A percentile compares a stretch with the other conserved stretches of the same genome.
phyloP scores from a whole-genome alignment of 2,113 vertebrate genomes.

The Polyodon spathula region DNA sequence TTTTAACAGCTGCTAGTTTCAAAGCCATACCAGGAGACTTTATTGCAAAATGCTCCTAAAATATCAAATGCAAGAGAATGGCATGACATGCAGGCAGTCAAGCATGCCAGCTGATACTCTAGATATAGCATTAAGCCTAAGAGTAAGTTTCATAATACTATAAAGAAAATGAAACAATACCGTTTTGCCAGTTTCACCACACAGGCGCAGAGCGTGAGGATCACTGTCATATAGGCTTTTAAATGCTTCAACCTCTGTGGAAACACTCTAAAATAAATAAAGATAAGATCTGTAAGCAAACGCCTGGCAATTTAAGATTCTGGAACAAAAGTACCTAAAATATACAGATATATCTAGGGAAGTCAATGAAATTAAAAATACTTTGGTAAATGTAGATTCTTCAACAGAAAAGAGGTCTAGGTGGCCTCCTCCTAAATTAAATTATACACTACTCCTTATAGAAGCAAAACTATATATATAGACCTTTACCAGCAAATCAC shows the following conservation, averaged over 20 bases:
- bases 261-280: slow-evolving; percentile 49
- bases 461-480: not conserved
- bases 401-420: too few relatives aligned
- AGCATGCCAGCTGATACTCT: not conserved
- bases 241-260: slow-evolving; percentile 50
- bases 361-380: too few relatives aligned
- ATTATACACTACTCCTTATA: too few relatives aligned
- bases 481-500: slow-evolving; percentile 71
- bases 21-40: slow-evolving; percentile 57
- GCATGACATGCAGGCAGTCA: slow-evolving; percentile 4
- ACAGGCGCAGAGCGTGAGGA: slow-evolving; percentile 31
- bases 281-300: slow-evolving; percentile 10
- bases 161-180: slow-evolving; percentile 40
- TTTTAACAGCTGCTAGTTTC: slow-evolving; percentile 66
- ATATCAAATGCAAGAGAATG: slow-evolving; percentile 31
- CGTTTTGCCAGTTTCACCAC: slow-evolving; percentile 38
- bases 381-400: too few relatives aligned
- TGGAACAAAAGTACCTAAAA: too few relatives aligned
- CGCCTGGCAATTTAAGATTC: too few relatives aligned
- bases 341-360: too few relatives aligned
- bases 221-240: slow-evolving; percentile 35
- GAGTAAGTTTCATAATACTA: not conserved
- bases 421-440: too few relatives aligned
- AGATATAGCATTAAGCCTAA: not conserved
- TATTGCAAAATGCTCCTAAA: slow-evolving; percentile 33